These are phyloP conservation scores for Oryzias sinensis DNA, from an alignment of 2,797 vertebrate species.

Conservation along the genomic window DNA sequence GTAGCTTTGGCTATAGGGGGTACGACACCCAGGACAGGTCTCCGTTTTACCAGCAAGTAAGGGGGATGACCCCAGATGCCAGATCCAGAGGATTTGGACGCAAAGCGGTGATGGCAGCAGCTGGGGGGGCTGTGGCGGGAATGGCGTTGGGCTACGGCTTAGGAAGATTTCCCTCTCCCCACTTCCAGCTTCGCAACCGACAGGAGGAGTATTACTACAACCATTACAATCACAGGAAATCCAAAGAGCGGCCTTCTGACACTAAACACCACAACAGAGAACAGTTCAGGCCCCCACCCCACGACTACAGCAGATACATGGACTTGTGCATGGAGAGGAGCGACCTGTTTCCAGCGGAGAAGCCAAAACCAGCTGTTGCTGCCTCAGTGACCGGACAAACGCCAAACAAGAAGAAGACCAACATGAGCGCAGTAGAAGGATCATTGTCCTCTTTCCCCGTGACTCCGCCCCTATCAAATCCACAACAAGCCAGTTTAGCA, in stretches of 20 bases:
- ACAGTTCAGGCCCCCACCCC: conserved; percentile 29
- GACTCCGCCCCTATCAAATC: conserved; percentile 1
- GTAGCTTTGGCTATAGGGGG: conserved; percentile 58
- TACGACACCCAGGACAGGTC: conserved; percentile 50
- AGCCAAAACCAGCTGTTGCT: conserved; percentile 4
- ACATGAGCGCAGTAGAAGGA: conserved; percentile 9
- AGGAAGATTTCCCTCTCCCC: conserved; percentile 64
- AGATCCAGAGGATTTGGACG: conserved; percentile 67
- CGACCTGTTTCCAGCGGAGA: conserved; percentile 45
- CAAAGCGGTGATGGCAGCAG: conserved; percentile 64
- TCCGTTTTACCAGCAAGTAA: conserved; percentile 59
- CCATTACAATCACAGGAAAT: conserved; percentile 68
- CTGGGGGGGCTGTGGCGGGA: conserved; percentile 60
- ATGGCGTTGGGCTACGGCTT: conserved; percentile 76
- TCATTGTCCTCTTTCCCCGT: background rate
- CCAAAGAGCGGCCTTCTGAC: conserved; percentile 49
- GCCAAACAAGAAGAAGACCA: background rate
- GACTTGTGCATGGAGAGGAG: conserved; percentile 58
- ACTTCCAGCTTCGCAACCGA: conserved; percentile 53
- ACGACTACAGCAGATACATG: conserved; percentile 59
- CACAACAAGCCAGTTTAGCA: background rate
- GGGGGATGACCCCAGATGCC: conserved; percentile 48
- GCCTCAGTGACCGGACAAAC: background rate
- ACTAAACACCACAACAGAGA: conserved; percentile 52
- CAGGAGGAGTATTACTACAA: conserved; percentile 72